These are phyloP conservation scores for Drosophila murphyi DNA, from an alignment of 1,140 invertebrate genomes.

Conservation along the genomic window DNA sequence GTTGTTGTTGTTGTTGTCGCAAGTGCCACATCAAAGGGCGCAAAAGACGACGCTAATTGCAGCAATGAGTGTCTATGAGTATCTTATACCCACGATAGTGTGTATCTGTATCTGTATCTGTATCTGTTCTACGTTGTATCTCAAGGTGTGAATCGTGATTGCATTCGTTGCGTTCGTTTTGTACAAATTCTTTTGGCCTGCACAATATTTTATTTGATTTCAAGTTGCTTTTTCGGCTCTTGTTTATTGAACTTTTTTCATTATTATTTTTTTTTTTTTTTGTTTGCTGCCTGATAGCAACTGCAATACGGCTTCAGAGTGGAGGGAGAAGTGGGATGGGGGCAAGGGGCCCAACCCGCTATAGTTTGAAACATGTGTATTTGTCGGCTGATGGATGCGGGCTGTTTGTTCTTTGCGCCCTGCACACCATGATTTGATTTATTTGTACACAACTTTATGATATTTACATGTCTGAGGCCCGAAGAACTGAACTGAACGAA, in stretches of 20 bases:
- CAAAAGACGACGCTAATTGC: constrained; percentile 69
- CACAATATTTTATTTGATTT: constrained; percentile 73
- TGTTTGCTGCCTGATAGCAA: constrained; percentile 52
- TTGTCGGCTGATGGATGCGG: constrained; percentile 63
- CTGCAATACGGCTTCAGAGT: not conserved
- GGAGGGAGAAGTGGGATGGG: not conserved
- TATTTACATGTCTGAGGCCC: constrained; percentile 68
- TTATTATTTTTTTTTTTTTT: not conserved
- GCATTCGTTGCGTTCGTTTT: constrained; percentile 37
- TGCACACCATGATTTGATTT: constrained; percentile 70
- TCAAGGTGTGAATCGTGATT: constrained; percentile 72
- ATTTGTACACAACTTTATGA: constrained; percentile 79
- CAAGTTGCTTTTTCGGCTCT: constrained; percentile 45
- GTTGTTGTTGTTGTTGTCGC: constrained; percentile 48
- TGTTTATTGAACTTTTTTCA: constrained; percentile 71
- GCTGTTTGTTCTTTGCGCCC: constrained; percentile 69
- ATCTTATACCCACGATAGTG: constrained; percentile 20
- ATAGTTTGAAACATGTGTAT: constrained; percentile 71
- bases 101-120: constrained; percentile 34
- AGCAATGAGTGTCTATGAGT: constrained; percentile 25
- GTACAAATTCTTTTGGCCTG: constrained; percentile 19
- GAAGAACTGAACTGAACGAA: constrained; percentile 4
- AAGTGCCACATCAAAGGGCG: constrained; percentile 70
- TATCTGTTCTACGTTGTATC: constrained; percentile 24
- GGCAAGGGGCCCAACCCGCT: not conserved